phyloP scores from a whole-genome alignment of 2,888 invertebrate species.

The Drosophila sordidula region DNA sequence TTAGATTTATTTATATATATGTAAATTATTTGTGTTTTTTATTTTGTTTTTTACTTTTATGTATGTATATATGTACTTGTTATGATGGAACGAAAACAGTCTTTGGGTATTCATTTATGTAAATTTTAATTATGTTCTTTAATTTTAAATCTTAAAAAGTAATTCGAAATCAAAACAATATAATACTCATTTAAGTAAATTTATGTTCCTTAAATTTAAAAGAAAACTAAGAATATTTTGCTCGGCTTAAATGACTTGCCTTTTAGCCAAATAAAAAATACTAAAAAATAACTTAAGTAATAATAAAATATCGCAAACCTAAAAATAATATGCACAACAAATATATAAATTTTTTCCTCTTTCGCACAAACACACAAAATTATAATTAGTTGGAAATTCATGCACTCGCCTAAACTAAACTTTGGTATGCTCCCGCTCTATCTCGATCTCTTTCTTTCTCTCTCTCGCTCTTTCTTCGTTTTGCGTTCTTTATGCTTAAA shows the following conservation, averaged over 20 bases:
- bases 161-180: conserved; percentile 42
- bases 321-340: conserved; percentile 58
- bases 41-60: conserved; percentile 52
- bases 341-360: conserved; percentile 24
- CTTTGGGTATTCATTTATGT: conserved; percentile 85
- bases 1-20: conserved; percentile 50
- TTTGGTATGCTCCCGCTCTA: conserved; percentile 69
- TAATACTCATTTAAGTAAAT: conserved; percentile 53
- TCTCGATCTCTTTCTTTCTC: neutral
- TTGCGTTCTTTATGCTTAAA: conserved; percentile 8
- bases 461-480: conserved; percentile 2
- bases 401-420: conserved; percentile 68
- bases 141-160: conserved; percentile 55
- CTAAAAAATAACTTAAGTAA: conserved; percentile 21
- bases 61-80: conserved; percentile 73
- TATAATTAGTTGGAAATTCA: conserved; percentile 51
- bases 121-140: conserved; percentile 63
- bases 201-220: conserved; percentile 9
- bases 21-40: conserved; percentile 40
- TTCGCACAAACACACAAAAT: conserved; percentile 31
- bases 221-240: conserved; percentile 21
- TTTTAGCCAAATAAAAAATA: conserved; percentile 21
- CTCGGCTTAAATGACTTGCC: conserved; percentile 56
- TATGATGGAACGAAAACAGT: conserved; percentile 86
- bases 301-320: conserved; percentile 36